Conservation (phyloP, 2,113 vertebrate genomes). For the Phycodurus eques region DNA sequence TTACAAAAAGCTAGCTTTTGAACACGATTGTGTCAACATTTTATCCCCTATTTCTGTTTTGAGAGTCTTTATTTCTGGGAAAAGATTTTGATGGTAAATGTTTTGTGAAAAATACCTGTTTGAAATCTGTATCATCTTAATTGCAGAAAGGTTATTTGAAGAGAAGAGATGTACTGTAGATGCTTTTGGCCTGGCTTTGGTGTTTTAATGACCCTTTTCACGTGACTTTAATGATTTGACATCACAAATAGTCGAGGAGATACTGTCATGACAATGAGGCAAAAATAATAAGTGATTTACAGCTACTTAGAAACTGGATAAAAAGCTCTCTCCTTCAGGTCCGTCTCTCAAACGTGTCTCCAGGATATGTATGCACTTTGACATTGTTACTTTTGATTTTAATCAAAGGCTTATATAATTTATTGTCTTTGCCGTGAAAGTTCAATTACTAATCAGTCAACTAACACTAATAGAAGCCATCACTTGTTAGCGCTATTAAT, state of each 20-base stretch:
- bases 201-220: too few species aligned
- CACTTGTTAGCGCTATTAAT: constrained; percentile 16
- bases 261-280: too few species aligned
- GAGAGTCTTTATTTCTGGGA: neutral
- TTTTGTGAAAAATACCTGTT: too few species aligned
- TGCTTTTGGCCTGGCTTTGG: too few species aligned
- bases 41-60: neutral
- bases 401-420: neutral
- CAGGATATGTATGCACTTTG: neutral
- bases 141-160: neutral
- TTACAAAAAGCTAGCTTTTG: neutral
- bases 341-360: neutral
- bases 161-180: neutral
- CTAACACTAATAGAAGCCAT: constrained; percentile 24
- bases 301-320: too few species aligned
- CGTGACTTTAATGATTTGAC: too few species aligned
- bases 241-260: neutral
- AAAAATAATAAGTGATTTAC: too few species aligned
- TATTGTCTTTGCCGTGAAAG: constrained; percentile 17
- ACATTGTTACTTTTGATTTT: neutral
- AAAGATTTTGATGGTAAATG: too few species aligned
- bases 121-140: too few species aligned
- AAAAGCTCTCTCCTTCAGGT: neutral
- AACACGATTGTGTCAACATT: neutral
- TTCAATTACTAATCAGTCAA: constrained; percentile 15